Evolutionary conservation across 2,797 vertebrate genomes (phyloP).

Genomic region (Arrhamphus sclerolepis): DNA sequence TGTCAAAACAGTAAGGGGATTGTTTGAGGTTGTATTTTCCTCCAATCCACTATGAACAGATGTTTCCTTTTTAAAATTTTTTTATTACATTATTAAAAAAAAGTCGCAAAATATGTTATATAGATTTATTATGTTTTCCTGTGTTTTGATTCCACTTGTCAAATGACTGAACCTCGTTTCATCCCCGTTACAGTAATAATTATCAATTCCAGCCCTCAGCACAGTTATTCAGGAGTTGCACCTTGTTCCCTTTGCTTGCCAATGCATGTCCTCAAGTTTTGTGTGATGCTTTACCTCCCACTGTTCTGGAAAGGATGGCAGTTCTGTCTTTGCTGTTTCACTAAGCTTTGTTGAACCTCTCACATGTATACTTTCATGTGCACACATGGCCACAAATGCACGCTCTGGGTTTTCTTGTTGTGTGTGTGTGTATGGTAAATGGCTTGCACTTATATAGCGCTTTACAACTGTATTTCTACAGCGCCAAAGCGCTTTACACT

Average conservation of each 20-base stretch:
- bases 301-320: slow-evolving; percentile 43
- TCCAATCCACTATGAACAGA: no score
- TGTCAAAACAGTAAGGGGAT: no score
- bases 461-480: no score
- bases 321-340: slow-evolving; percentile 48
- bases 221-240: slow-evolving; percentile 76
- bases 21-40: no score
- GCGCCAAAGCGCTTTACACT: no score
- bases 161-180: slow-evolving; percentile 37
- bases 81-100: no score
- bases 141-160: slow-evolving; percentile 50
- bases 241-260: slow-evolving; percentile 68
- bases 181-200: slow-evolving; percentile 62
- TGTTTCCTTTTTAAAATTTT: background rate
- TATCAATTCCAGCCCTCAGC: slow-evolving; percentile 65
- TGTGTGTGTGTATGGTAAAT: background rate
- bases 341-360: slow-evolving; percentile 42
- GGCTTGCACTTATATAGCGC: no score
- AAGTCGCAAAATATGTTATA: no score
- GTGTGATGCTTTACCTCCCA: slow-evolving; percentile 60
- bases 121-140: slow-evolving; percentile 21
- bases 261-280: slow-evolving; percentile 67
- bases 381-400: background rate
- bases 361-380: slow-evolving; percentile 13
- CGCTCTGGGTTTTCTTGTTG: slow-evolving; percentile 17